phyloP scores from a whole-genome alignment of 2,113 vertebrate genomes.

The Deroptyus accipitrinus region DNA sequence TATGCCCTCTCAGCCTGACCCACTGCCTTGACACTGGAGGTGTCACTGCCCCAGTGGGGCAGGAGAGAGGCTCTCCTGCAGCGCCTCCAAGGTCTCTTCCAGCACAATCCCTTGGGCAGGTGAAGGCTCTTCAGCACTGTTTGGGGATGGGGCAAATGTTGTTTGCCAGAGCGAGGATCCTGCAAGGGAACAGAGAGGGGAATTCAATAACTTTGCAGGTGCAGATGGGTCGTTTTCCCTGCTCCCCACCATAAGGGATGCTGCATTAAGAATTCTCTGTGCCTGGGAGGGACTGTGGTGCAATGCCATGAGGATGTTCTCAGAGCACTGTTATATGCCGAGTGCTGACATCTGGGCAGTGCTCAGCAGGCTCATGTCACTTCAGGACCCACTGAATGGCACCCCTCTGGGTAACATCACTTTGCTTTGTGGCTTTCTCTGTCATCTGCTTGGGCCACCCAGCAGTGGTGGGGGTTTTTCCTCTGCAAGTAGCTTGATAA shows the following conservation, averaged over 20 bases:
- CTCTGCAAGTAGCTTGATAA: not conserved
- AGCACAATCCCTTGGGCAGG: not conserved
- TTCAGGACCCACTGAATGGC: not conserved
- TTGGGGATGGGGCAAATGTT: not conserved
- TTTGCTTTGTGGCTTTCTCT: constrained; percentile 13
- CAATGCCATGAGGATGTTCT: not conserved
- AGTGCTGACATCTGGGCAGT: not conserved
- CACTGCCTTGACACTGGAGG: not conserved
- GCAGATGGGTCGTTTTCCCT: not conserved
- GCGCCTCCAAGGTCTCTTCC: not conserved
- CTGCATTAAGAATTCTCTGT: not conserved
- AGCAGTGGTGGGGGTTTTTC: rapidly evolving
- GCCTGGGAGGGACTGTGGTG: not conserved
- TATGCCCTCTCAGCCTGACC: not conserved
- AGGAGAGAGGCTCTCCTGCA: not conserved
- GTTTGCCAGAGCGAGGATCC: not conserved
- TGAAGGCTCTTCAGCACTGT: not conserved
- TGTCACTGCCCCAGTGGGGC: rapidly evolving
- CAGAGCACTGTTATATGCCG: rapidly evolving
- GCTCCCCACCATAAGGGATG: not conserved
- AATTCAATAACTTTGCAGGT: not conserved
- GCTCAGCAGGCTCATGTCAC: not conserved
- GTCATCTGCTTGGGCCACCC: not conserved
- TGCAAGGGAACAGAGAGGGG: not conserved
- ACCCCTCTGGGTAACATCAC: not conserved